Evolutionary conservation across 1,140 invertebrate species (phyloP), one percentile per base, ranked within the genome.

Genomic region (Anadara kagoshimensis): DNA sequence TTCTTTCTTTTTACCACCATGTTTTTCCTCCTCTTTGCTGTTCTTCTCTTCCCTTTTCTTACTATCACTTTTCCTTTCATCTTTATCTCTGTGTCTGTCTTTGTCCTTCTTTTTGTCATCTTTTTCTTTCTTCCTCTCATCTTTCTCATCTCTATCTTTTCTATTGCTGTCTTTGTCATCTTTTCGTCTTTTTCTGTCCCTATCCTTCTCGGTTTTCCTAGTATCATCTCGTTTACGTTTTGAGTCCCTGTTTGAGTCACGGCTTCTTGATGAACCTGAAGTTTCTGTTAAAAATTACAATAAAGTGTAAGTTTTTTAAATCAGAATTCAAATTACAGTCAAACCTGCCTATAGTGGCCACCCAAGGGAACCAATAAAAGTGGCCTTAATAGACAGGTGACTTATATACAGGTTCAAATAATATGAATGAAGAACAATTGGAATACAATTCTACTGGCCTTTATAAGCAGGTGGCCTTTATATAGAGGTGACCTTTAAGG

Each of bases 71-170:
- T 65, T 63, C 68, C 44, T 24, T 69, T 76, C 70, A 43, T 76
- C 63, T 43, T 68, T 74, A 22, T 71, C 62, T 70, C 64, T 65
- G 14, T 59, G 43, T 29, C 44, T 67, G 11, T 62, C 69, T 45
- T 54, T 58, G 8, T 69, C 74, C 16, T 53, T 36, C 49, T 69
- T 80, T 61, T 80, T 80, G 36, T 85, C 77, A 63, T 84, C 81
- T 69, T 83, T 81, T 41, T 88, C 85, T 41, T 84, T 85, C 29
- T 86, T 85, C 44, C 87, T 87, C 12, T 90, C 73, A 66, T 88
- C 82, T 82, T 89, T 88, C 47, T 90, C 69, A 20, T 68, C 45
- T 44, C 64, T 56, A 8, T 78, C 66, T 54, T 71, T 62, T 29
- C 74, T 72, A 43, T 67, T 66, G 43, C 66, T 64, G 16, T 69